Conservation (phyloP, 2,113 vertebrate genomes). For the Tupaia tana region DNA sequence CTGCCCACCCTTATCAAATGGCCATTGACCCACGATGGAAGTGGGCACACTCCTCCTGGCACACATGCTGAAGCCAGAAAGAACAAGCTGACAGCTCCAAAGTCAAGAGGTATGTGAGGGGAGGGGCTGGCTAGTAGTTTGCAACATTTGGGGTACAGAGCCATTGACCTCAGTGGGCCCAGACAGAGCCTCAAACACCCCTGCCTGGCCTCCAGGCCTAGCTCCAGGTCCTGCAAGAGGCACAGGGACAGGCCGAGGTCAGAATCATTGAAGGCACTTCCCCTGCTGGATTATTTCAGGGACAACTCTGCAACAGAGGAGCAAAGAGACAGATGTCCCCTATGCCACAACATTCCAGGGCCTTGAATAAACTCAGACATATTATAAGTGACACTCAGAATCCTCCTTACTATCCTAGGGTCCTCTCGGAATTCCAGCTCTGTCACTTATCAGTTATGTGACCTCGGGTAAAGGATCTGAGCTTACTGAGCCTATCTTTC, state of each 20-base stretch:
- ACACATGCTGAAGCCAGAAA: neutral
- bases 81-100: neutral
- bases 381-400: neutral
- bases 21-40: neutral
- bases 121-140: neutral
- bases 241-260: neutral
- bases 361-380: constrained; percentile 2
- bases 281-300: neutral
- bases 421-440: neutral
- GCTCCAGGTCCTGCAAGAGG: neutral
- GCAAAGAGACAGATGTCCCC: neutral
- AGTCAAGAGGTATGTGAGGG: neutral
- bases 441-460: neutral
- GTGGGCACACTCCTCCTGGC: neutral
- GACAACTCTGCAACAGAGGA: constrained; percentile 7
- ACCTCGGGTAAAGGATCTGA: neutral
- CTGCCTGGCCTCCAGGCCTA: neutral
- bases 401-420: neutral
- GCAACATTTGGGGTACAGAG: neutral
- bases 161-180: neutral
- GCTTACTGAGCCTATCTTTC: neutral
- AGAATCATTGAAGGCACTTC: neutral
- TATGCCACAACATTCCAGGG: neutral
- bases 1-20: neutral
- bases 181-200: neutral